Conservation (phyloP, 2,797 vertebrate genomes). For the Jordanella pulchra region DNA sequence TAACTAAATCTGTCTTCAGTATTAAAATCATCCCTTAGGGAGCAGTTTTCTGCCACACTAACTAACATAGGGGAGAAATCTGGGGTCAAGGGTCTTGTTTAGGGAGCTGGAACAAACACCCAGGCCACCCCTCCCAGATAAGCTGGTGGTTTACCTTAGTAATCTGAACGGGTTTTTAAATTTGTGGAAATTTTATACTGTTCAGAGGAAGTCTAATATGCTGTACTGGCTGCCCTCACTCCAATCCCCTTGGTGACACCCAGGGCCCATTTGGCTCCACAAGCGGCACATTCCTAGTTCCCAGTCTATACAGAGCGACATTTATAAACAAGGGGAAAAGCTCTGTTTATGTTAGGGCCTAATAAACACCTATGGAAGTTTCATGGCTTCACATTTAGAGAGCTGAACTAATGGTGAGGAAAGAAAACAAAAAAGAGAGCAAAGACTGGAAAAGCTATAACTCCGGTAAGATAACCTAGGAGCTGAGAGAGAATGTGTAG, state of each 20-base stretch:
- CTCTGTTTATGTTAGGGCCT: slow-evolving; percentile 64
- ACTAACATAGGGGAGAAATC: no score
- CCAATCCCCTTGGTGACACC: slow-evolving; percentile 8
- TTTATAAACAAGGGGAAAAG: slow-evolving; percentile 64
- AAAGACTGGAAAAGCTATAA: slow-evolving; percentile 30
- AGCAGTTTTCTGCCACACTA: no score
- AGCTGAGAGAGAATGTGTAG: slow-evolving; percentile 2
- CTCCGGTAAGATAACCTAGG: slow-evolving; percentile 27
- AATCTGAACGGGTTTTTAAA: background rate
- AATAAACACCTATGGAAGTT: slow-evolving; percentile 42
- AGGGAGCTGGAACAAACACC: no score
- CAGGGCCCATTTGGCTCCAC: slow-evolving; percentile 42
- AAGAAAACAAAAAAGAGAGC: background rate
- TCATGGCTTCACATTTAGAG: slow-evolving; percentile 3
- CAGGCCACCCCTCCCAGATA: no score
- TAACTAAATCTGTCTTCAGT: no score
- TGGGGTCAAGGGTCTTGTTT: no score
- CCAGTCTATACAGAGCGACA: slow-evolving; percentile 45
- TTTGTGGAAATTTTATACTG: slow-evolving; percentile 12
- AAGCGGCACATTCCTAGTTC: slow-evolving; percentile 14
- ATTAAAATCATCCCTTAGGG: no score
- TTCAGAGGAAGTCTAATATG: slow-evolving; percentile 8
- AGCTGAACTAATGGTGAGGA: background rate
- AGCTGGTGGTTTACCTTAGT: no score
- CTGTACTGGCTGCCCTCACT: slow-evolving; percentile 16